Percentiles rank a stretch among this genome's conserved stretches.
These are phyloP conservation scores for Brenthis hecate DNA, from an alignment of 2,888 invertebrate genomes.

Conservation along the genomic window DNA sequence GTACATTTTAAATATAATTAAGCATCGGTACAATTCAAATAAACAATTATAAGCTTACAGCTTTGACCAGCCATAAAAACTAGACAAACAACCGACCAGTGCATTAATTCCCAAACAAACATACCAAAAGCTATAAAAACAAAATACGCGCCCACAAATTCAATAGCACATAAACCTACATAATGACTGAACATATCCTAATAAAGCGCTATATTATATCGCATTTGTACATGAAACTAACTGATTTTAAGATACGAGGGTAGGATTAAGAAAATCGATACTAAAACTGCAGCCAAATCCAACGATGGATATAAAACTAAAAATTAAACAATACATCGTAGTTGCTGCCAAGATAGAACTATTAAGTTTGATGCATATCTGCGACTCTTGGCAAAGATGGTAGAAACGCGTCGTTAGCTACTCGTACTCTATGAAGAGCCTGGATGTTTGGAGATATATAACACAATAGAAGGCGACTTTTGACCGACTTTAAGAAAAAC, in stretches of 20 bases:
- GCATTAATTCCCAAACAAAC: constrained; percentile 5
- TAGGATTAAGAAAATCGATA: constrained; percentile 34
- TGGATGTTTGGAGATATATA: background rate
- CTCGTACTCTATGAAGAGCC: constrained; percentile 22
- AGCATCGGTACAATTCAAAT: no score
- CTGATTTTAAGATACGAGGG: constrained; percentile 1
- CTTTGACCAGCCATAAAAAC: constrained; percentile 4
- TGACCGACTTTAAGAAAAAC: no score
- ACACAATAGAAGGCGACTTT: no score
- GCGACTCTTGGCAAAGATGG: constrained; percentile 44
- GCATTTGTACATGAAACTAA: background rate
- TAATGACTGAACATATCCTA: constrained; percentile 6
- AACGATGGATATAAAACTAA: constrained; percentile 52
- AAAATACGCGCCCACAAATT: constrained; percentile 11
- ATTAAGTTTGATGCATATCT: constrained; percentile 61
- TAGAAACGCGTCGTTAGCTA: constrained; percentile 30
- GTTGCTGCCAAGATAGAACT: constrained; percentile 51
- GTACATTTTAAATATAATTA: no score
- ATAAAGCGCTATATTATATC: background rate
- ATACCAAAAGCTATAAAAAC: constrained; percentile 13
- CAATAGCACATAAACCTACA: constrained; percentile 14
- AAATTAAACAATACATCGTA: constrained; percentile 63
- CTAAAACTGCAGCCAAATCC: constrained; percentile 39
- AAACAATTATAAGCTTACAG: no score
- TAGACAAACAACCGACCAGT: constrained; percentile 10